Evolutionary conservation across 2,797 vertebrate genomes (phyloP).

Genomic region (Myotis findleyi): DNA sequence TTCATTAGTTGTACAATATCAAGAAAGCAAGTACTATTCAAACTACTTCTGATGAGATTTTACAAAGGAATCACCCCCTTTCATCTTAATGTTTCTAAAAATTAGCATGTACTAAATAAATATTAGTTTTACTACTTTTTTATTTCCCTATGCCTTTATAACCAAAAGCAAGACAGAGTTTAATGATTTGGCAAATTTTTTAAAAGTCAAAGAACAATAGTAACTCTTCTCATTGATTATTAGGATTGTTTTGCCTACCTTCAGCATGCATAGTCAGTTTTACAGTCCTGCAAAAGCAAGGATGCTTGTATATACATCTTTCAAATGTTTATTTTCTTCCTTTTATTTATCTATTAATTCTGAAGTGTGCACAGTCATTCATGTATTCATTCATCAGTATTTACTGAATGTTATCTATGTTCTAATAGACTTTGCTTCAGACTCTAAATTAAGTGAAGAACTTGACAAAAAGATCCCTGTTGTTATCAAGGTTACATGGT

Average conservation of each 20-base stretch:
- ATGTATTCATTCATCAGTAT: not conserved
- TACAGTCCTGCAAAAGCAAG: not conserved
- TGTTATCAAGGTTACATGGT: not conserved
- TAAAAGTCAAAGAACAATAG: not conserved
- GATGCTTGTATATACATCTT: not conserved
- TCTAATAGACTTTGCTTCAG: not conserved
- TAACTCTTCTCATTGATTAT: not conserved
- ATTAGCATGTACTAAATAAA: not conserved
- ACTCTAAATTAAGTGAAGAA: constrained; percentile 40
- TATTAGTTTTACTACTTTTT: not conserved
- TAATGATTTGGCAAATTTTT: not conserved
- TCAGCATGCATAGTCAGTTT: not conserved
- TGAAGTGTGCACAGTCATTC: not conserved
- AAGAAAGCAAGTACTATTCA: not conserved
- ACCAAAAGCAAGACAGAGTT: not conserved
- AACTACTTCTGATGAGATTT: not conserved
- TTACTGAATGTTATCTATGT: not conserved
- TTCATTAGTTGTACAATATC: not conserved
- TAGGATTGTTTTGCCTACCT: not conserved
- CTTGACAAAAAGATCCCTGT: not conserved
- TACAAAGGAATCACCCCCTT: not conserved
- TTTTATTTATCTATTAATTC: constrained; percentile 1
- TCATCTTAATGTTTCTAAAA: not conserved
- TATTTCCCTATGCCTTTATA: not conserved
- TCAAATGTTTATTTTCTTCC: constrained; percentile 28